phyloP scores from a whole-genome alignment of 2,888 invertebrate genomes.

The Caenorhabditis drosophilae region DNA sequence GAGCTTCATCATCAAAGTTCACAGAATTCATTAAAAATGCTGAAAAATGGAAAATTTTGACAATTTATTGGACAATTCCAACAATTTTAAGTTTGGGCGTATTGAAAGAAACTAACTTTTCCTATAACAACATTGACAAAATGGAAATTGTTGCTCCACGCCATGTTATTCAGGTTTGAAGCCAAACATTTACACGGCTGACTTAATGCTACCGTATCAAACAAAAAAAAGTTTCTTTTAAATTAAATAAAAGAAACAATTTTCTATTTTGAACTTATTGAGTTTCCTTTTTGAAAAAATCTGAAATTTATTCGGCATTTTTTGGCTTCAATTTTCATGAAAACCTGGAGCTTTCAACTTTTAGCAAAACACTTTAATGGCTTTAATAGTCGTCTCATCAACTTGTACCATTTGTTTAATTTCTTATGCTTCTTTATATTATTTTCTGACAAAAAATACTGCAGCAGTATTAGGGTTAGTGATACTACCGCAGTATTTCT shows the following conservation, averaged over 20 bases:
- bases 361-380: slow-evolving; percentile 34
- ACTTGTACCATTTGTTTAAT: slow-evolving; percentile 17
- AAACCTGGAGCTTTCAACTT: background rate
- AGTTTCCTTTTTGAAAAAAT: no score
- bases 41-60: slow-evolving; percentile 1
- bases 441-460: no score
- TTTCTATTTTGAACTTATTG: no score
- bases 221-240: no score
- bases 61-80: slow-evolving; percentile 18
- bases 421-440: no score
- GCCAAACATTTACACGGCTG: no score
- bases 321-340: background rate
- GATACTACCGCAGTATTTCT: no score
- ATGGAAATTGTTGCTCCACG: slow-evolving; percentile 11
- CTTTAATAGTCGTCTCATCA: slow-evolving; percentile 20
- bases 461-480: no score
- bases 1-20: slow-evolving; percentile 6
- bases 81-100: slow-evolving; percentile 22
- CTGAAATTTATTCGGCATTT: background rate
- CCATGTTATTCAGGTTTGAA: background rate
- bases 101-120: slow-evolving; percentile 17
- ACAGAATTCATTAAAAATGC: slow-evolving; percentile 3
- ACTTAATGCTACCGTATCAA: no score
- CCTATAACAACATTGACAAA: slow-evolving; percentile 7
- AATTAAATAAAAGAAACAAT: no score